A percentile compares a stretch with the other conserved stretches of the same genome.
Evolutionary conservation across 2,113 vertebrate genomes (phyloP).

Genomic region (Tyrannus savana): DNA sequence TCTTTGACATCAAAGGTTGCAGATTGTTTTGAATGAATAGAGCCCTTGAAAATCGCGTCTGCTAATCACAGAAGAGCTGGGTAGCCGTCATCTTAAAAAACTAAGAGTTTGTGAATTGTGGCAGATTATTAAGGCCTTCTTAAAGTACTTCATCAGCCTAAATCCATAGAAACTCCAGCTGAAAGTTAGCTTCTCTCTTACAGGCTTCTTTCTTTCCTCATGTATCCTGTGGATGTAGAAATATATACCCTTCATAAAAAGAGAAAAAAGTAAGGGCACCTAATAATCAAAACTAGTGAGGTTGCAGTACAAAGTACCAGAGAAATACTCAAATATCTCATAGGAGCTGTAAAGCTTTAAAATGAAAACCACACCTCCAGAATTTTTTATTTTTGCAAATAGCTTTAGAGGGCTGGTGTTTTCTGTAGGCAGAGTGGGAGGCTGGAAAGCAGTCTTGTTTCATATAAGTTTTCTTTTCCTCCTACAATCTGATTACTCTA

Average conservation of each 20-base stretch:
- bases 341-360: background rate
- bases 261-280: background rate
- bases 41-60: conserved; percentile 52
- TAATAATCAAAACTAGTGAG: background rate
- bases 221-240: accelerated
- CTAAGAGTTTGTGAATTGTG: background rate
- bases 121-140: background rate
- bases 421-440: background rate
- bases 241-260: accelerated
- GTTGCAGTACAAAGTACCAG: background rate
- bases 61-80: conserved; percentile 13
- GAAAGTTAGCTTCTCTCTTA: background rate
- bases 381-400: background rate
- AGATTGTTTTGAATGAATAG: conserved; percentile 71
- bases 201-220: background rate
- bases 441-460: background rate
- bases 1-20: conserved; percentile 73
- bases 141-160: background rate
- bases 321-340: background rate
- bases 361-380: background rate
- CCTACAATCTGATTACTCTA: background rate
- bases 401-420: background rate
- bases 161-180: background rate
- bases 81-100: background rate
- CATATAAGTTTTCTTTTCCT: background rate